These are phyloP conservation scores for Apogon talboti DNA, from an alignment of 2,797 vertebrate species.

Conservation along the genomic window DNA sequence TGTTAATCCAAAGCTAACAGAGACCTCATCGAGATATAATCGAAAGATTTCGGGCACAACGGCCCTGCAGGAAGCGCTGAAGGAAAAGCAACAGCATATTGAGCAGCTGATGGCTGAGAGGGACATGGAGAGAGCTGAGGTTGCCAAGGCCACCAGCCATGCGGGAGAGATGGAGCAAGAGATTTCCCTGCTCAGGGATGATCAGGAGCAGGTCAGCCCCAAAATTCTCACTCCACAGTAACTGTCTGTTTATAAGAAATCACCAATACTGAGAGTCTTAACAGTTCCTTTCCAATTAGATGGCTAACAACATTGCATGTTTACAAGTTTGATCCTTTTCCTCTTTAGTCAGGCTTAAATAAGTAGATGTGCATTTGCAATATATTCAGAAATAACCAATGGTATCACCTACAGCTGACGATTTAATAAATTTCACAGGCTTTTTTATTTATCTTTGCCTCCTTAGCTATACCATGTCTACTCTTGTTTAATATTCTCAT, in stretches of 20 bases:
- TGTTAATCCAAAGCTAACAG: slow-evolving; percentile 89
- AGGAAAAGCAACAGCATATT: slow-evolving; percentile 99
- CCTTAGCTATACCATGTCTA: too few species aligned
- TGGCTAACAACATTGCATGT: too few species aligned
- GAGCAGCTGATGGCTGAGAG: slow-evolving; percentile 97
- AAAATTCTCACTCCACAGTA: slow-evolving; percentile 2
- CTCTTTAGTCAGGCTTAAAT: too few species aligned
- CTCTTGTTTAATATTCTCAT: too few species aligned
- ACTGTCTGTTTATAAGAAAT: not conserved
- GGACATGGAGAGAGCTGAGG: slow-evolving; percentile 96
- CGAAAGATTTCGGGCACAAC: slow-evolving; percentile 99
- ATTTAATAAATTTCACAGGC: too few species aligned
- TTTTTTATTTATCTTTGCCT: too few species aligned
- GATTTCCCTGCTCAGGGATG: slow-evolving; percentile 89
- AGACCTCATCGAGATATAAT: slow-evolving; percentile 95
- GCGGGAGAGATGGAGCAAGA: slow-evolving; percentile 96
- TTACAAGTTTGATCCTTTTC: too few species aligned
- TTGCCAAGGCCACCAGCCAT: slow-evolving; percentile 96
- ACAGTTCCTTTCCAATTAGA: too few species aligned
- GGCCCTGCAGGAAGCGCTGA: slow-evolving; percentile 96
- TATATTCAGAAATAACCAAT: too few species aligned
- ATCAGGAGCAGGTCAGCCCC: slow-evolving; percentile 93
- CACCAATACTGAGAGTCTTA: too few species aligned
- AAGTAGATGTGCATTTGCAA: too few species aligned
- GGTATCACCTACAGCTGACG: too few species aligned